Evolutionary conservation across 37 sponge, comb jelly and placozoan genomes (phyloP).

Genomic region (Ephydatia muelleri): DNA sequence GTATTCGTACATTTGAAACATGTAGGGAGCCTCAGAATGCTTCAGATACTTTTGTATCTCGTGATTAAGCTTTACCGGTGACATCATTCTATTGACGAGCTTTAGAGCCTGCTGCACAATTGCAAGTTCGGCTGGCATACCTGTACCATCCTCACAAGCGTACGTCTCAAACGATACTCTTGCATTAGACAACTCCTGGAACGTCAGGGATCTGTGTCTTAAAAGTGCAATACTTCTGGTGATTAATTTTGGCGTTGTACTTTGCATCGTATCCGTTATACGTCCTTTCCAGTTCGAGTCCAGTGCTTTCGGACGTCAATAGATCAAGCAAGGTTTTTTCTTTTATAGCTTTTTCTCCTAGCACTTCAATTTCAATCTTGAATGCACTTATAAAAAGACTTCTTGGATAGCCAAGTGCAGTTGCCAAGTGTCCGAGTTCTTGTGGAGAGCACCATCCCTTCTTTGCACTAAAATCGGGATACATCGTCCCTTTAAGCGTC

Average conservation of each 20-base stretch:
- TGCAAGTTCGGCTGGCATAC: conserved; percentile 20
- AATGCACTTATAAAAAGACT: conserved; percentile 10
- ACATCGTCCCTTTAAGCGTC: background rate
- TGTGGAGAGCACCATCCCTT: conserved; percentile 31
- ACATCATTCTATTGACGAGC: conserved; percentile 31
- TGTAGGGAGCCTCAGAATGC: conserved; percentile 21
- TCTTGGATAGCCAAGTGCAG: conserved; percentile 46
- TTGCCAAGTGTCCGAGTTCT: conserved; percentile 48
- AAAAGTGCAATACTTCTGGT: conserved; percentile 38
- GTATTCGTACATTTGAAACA: conserved; percentile 67
- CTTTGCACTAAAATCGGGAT: conserved; percentile 16
- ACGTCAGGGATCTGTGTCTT: conserved; percentile 33
- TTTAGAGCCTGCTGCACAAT: conserved; percentile 46
- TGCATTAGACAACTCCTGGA: conserved; percentile 34
- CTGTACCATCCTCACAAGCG: conserved; percentile 40
- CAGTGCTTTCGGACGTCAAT: conserved; percentile 25
- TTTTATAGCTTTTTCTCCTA: background rate
- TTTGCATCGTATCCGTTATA: conserved; percentile 46
- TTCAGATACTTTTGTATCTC: conserved; percentile 25
- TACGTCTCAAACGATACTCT: conserved; percentile 55
- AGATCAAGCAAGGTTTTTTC: conserved; percentile 22
- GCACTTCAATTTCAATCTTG: background rate
- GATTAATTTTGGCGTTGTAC: conserved; percentile 53
- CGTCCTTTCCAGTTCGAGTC: conserved; percentile 31
- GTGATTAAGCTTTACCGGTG: conserved; percentile 34